Conservation (phyloP, 2,888 invertebrate species). For the Hyposoter dolosus region DNA sequence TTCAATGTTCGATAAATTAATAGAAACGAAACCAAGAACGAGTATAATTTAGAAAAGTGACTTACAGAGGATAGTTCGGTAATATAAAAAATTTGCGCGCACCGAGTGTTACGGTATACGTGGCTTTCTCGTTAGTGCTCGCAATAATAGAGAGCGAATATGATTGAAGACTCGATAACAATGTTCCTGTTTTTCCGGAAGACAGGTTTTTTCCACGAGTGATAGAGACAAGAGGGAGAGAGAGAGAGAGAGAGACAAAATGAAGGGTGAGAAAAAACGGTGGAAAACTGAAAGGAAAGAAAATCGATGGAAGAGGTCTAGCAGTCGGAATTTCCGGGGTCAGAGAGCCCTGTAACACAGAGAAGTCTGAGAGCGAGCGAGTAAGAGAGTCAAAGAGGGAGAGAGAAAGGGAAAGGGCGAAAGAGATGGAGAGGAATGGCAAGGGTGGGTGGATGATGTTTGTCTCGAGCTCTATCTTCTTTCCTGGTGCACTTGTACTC, state of each 20-base stretch:
- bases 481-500: slow-evolving; percentile 39
- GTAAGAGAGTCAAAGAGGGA: not conserved
- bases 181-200: slow-evolving; percentile 55
- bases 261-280: not conserved
- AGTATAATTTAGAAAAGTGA: not conserved
- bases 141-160: slow-evolving; percentile 24
- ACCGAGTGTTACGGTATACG: slow-evolving; percentile 7
- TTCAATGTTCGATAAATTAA: not conserved
- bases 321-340: slow-evolving; percentile 67
- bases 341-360: slow-evolving; percentile 56
- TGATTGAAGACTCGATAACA: slow-evolving; percentile 45
- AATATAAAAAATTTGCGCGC: not conserved
- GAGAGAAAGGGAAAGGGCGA: slow-evolving; percentile 40
- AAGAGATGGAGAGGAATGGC: slow-evolving; percentile 24
- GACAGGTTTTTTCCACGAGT: slow-evolving; percentile 32
- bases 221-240: not conserved
- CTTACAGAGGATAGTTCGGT: not conserved
- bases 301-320: slow-evolving; percentile 65
- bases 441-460: slow-evolving; percentile 58
- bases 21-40: not conserved
- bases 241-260: no score
- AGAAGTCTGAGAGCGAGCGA: not conserved
- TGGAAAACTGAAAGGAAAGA: slow-evolving; percentile 54
- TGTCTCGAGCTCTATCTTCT: slow-evolving; percentile 55
- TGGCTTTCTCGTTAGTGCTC: slow-evolving; percentile 16